Percentiles rank a stretch among this genome's conserved stretches.
Evolutionary conservation across 1,140 invertebrate species (phyloP).

Genomic region (Drosophila pectinifera): DNA sequence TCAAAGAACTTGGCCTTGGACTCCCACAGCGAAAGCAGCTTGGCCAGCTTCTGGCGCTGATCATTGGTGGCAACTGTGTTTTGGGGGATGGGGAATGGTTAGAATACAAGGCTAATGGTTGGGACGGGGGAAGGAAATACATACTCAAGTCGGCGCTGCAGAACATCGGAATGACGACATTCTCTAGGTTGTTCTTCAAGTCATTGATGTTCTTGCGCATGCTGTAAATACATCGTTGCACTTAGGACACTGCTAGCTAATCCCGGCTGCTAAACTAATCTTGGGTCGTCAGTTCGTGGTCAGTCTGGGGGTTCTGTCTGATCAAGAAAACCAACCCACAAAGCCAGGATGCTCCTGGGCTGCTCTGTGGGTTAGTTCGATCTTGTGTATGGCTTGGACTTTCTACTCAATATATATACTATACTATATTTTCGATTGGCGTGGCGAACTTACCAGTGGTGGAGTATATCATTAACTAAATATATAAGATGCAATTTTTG

Average conservation of each 20-base stretch:
- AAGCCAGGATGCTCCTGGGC: background rate
- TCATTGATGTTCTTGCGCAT: constrained; percentile 97
- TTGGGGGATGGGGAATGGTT: constrained; percentile 34
- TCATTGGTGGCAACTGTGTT: constrained; percentile 91
- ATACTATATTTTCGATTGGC: constrained; percentile 13
- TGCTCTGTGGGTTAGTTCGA: constrained; percentile 17
- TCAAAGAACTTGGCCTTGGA: constrained; percentile 98
- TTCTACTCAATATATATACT: constrained; percentile 9
- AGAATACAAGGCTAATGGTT: background rate
- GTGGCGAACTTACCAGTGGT: constrained; percentile 94
- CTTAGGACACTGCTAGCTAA: constrained; percentile 42
- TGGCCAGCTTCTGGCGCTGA: constrained; percentile 95
- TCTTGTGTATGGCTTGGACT: background rate
- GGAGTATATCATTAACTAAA: constrained; percentile 98
- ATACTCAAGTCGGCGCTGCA: constrained; percentile 93
- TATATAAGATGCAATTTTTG: constrained; percentile 98
- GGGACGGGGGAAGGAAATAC: constrained; percentile 59
- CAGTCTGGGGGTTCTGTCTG: constrained; percentile 6
- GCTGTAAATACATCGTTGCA: constrained; percentile 86
- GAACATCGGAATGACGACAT: constrained; percentile 98
- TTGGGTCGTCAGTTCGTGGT: constrained; percentile 12
- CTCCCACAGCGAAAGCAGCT: constrained; percentile 97
- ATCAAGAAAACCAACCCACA: constrained; percentile 15
- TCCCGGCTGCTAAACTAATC: background rate
- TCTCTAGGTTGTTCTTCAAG: constrained; percentile 95